phyloP scores from a whole-genome alignment of 1,140 invertebrate species.

The Nixonia krombeini region DNA sequence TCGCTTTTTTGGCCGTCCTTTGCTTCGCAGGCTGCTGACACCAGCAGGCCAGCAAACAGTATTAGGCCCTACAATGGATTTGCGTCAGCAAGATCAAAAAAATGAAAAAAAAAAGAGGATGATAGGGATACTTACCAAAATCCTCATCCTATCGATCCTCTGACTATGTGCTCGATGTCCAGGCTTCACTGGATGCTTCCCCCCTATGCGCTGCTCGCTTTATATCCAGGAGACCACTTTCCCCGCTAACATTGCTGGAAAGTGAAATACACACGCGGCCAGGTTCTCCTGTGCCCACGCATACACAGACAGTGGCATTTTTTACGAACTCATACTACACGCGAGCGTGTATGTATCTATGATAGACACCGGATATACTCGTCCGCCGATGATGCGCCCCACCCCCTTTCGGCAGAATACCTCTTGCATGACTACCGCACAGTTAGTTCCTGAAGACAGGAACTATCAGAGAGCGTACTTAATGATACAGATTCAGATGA shows the following conservation, averaged over 20 bases:
- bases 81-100: background rate
- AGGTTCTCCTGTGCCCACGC: slow-evolving; percentile 36
- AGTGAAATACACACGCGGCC: slow-evolving; percentile 52
- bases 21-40: slow-evolving; percentile 68
- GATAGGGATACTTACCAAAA: slow-evolving; percentile 61
- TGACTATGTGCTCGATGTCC: slow-evolving; percentile 57
- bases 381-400: slow-evolving; percentile 36
- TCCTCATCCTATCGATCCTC: slow-evolving; percentile 55
- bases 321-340: slow-evolving; percentile 42
- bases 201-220: slow-evolving; percentile 57
- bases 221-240: slow-evolving; percentile 60
- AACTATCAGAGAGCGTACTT: too few relatives aligned
- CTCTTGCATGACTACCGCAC: too few relatives aligned
- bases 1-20: slow-evolving; percentile 63
- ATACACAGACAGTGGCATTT: slow-evolving; percentile 33
- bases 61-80: slow-evolving; percentile 42
- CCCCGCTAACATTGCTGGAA: slow-evolving; percentile 57
- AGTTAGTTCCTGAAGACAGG: too few relatives aligned
- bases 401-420: too few relatives aligned
- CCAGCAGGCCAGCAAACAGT: slow-evolving; percentile 70
- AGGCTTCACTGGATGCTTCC: slow-evolving; percentile 66
- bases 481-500: too few relatives aligned
- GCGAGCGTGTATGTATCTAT: slow-evolving; percentile 27
- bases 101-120: background rate
- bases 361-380: slow-evolving; percentile 42